Conservation (phyloP, 2,797 vertebrate species). For the Anolis apletophallus region DNA sequence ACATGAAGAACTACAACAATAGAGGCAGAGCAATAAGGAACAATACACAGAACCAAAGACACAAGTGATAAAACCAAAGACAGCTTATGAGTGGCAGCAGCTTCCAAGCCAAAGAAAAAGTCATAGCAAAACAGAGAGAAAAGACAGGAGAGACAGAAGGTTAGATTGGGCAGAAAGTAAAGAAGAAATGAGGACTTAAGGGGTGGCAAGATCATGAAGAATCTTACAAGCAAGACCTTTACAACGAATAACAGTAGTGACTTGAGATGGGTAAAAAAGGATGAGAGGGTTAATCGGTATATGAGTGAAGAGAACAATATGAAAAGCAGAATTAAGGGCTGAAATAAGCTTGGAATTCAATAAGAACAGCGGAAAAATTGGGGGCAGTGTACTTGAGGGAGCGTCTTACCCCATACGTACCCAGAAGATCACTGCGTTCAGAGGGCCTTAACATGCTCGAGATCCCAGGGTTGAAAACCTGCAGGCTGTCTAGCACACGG, state of each 20-base stretch:
- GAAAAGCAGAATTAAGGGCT: not conserved
- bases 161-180: not conserved
- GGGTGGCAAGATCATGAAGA: not conserved
- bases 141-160: not conserved
- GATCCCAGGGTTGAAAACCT: no score
- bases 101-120: not conserved
- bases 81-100: not conserved
- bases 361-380: not conserved
- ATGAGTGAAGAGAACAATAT: not conserved
- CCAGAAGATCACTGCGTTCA: no score
- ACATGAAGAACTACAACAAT: not conserved
- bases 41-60: not conserved
- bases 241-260: not conserved
- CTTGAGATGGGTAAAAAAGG: not conserved
- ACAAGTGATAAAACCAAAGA: not conserved
- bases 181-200: not conserved
- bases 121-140: not conserved
- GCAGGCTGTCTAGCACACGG: no score
- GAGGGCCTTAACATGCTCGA: no score
- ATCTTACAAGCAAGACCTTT: not conserved
- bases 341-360: not conserved
- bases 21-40: not conserved
- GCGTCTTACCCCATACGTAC: no score
- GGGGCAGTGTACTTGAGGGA: no score
- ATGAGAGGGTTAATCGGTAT: not conserved